Base-by-base conservation (phyloP, 1,140 invertebrate species). In the Meteorus sp. region DNA sequence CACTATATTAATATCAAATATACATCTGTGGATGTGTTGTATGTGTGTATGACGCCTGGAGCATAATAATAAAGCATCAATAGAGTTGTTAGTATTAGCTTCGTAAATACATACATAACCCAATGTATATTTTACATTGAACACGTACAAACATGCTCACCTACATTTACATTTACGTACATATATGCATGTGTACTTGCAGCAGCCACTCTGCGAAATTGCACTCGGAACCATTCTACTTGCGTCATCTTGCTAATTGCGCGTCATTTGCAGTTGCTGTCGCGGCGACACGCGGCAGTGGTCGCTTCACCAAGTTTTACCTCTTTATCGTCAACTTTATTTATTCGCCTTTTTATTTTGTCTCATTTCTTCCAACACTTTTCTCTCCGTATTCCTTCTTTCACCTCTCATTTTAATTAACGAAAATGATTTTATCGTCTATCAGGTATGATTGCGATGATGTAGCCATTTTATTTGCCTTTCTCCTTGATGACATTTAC, bases 231-330 rank as follows among this genome's bases (percentile, higher is more conserved):
- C 45, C 27, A 48, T 48, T 48, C 31, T 48, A 22, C 45, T 48
- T 48, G 45, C 45, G 45, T 48, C 45, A 48, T 48, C 25, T 27
- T 29, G 17, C 45, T 48, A 48, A 48, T 48, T 48, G 45, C 45
- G 23, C 45, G 27, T 48, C 45, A 48, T 48, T 48, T 31, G 45
- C 45, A 48, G 27, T 45, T 45, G 25, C n/a, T n/a, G n/a, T n/a
- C n/a, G n/a, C n/a, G n/a, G n/a, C n/a, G n/a, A n/a, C n/a, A n/a
- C n/a, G n/a, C 25, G 25, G 23, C 43, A 20, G 25, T 11, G 20
- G 23, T 22, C 23, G 22, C 22, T 23, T 45, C n/a, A 15, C 45
- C 27, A 48, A 48, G 45, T 48, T 48, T 48, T 48, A 48, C 45
- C 45, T 48, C 45, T 48, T 48, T 48, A 48, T 48, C 27, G 45